Evolutionary conservation across 2,888 invertebrate species (phyloP).

Genomic region (Xylocampa areola): DNA sequence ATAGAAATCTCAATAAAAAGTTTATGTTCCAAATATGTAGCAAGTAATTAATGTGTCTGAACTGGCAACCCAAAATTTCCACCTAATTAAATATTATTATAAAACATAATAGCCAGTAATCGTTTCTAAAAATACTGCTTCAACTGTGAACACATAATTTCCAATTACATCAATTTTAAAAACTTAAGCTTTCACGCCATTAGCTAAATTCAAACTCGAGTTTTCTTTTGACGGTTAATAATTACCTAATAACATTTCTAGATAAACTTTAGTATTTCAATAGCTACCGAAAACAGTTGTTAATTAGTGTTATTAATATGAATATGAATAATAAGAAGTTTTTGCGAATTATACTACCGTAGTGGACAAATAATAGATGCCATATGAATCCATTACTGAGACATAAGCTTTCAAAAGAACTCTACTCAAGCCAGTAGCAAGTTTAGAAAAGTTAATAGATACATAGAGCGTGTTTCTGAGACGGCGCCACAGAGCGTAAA

Average conservation of each 20-base stretch:
- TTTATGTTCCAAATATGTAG: too few species aligned
- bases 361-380: conserved; percentile 33
- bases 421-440: conserved; percentile 41
- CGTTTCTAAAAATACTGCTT: too few species aligned
- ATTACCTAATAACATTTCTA: conserved; percentile 1
- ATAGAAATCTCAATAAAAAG: too few species aligned
- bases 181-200: too few species aligned
- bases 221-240: neutral
- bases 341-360: conserved; percentile 5
- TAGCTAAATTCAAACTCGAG: too few species aligned
- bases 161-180: too few species aligned
- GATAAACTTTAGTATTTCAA: neutral
- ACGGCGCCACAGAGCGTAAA: conserved; percentile 61
- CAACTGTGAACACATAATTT: too few species aligned
- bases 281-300: neutral
- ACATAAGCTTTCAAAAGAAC: conserved; percentile 43
- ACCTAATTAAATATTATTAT: too few species aligned
- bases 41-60: too few species aligned
- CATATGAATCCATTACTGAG: conserved; percentile 36
- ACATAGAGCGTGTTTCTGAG: conserved; percentile 36
- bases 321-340: conserved; percentile 26
- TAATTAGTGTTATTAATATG: conserved; percentile 7
- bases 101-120: too few species aligned
- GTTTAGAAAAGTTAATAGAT: conserved; percentile 47
- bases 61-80: too few species aligned